Base-by-base conservation (phyloP, 2,113 vertebrate genomes). In the Lasiurus cinereus region DNA sequence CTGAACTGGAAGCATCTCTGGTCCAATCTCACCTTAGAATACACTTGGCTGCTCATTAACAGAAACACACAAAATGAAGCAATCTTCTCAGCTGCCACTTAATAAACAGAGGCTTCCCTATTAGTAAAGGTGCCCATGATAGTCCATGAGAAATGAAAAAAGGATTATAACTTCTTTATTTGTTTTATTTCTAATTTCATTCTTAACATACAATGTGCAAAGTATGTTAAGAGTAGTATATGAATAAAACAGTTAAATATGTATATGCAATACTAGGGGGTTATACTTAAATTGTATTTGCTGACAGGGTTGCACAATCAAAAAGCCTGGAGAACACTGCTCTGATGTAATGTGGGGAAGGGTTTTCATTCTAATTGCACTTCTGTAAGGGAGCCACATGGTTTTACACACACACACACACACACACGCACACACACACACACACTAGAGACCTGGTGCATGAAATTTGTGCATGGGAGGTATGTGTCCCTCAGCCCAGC, bases 21-120 rank as follows among this genome's bases (percentile, higher is more conserved):
- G 16, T 27, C 67, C 33, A 89, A 10, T 67, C 52, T 90, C 52
- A 78, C 64, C 54, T 73, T 70, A 31, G 54, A 80, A 59, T 54
- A 52, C 77, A 69, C n/a, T 31, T 48, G 27, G 18, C 67, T 92
- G 14, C 36, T 93, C 82, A 90, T 31, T 92, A 88, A 88, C 0
- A 90, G 82, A 69, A 95, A 70, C 39, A 90, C 15, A 87, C 22
- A 67, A 72, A 88, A 95, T 91, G 72, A 59, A 90, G 52, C 66
- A 90, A 87, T 62, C 62, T 74, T 93, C 82, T 73, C 78, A 43
- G 46, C 14, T 69, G 83, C 36, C 77, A 93, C 46, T 62, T 70
- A 66, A 88, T 43, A 50, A 92, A 64, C 19, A 64, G 69, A 50
- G 67, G 74, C 33, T 96, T 54, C 52, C 8, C 48, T 19, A 36